Base-by-base conservation (phyloP, 1,140 invertebrate species). In the Thaumetopoea pityocampa region DNA sequence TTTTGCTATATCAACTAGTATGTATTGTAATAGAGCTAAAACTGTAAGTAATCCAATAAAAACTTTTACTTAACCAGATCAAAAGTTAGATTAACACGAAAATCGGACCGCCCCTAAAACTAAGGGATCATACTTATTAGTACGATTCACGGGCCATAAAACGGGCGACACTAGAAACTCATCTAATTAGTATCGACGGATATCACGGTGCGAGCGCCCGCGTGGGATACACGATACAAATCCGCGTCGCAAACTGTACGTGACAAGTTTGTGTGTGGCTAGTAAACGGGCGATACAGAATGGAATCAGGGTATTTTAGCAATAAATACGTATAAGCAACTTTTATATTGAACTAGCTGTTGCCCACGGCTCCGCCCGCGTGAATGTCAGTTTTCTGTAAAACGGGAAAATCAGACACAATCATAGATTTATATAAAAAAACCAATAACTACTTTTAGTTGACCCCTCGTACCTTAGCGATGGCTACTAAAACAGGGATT, bases 71-170 rank as follows among this genome's bases (percentile, higher is more conserved):
- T 51, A 46, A 51, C 16, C 48, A 62, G 61, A 52, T 63, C 48
- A 50, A 52, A 70, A 73, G 58, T 73, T 68, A 61, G 63, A 73
- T 70, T 70, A 70, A 59, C 65, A 45, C 40, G 30, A 48, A 47
- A 60, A 51, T 52, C 44, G 53, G 26, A 44, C 41, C 34, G 28
- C 29, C 30, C 42, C 37, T 50, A 50, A 53, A 59, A 56, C 52
- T 22, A 38, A 12, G 41, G 17, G 47, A 41, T 43, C 38, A 46
- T 65, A 61, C 53, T 67, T 67, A 54, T 61, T 58, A 48, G 24
- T 42, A 37, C 48, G 48, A 57, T 55, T 55, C 46, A 27, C 30
- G 43, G 38, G 23, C 28, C 34, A 42, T 40, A 50, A 50, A 50
- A 29, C 40, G 15, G 15, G 34, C 33, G 24, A 45, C 44, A 35